phyloP scores from a whole-genome alignment of 2,113 vertebrate species.

The Lonchura striata region DNA sequence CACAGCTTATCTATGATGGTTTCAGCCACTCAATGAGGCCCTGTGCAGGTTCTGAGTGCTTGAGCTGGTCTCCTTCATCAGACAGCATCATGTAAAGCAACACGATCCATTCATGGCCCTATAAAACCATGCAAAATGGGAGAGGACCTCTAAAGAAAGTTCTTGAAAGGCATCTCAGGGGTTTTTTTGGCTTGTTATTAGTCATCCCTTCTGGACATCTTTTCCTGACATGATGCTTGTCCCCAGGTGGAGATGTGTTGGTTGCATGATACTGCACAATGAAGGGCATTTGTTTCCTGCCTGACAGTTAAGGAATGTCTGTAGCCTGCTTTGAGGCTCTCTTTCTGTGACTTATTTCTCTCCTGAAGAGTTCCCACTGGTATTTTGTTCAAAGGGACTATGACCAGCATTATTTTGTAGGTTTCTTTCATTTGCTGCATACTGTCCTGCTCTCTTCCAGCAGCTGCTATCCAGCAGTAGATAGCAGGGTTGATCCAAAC shows the following conservation, averaged over 20 bases:
- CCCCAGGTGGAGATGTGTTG: not conserved
- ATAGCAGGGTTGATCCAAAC: not conserved
- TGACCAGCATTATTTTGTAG: not conserved
- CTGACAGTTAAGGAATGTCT: not conserved
- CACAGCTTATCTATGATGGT: not conserved
- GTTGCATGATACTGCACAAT: not conserved
- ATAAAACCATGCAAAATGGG: not conserved
- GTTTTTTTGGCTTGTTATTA: not conserved
- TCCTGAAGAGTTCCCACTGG: not conserved
- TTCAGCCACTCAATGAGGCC: not conserved
- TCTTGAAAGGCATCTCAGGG: not conserved
- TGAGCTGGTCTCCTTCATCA: not conserved
- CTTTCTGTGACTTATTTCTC: not conserved
- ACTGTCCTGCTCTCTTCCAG: not conserved
- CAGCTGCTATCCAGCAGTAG: not conserved
- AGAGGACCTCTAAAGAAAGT: not conserved
- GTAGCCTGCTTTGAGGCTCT: not conserved
- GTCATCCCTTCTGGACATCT: not conserved
- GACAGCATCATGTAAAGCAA: not conserved
- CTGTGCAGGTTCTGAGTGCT: not conserved
- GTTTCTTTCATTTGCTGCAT: not conserved
- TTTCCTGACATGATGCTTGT: not conserved
- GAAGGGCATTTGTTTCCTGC: not conserved
- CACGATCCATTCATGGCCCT: rapidly evolving
- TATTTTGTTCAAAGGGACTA: not conserved